phyloP scores from a whole-genome alignment of 2,888 invertebrate genomes.

The Cerastis rubricosa region DNA sequence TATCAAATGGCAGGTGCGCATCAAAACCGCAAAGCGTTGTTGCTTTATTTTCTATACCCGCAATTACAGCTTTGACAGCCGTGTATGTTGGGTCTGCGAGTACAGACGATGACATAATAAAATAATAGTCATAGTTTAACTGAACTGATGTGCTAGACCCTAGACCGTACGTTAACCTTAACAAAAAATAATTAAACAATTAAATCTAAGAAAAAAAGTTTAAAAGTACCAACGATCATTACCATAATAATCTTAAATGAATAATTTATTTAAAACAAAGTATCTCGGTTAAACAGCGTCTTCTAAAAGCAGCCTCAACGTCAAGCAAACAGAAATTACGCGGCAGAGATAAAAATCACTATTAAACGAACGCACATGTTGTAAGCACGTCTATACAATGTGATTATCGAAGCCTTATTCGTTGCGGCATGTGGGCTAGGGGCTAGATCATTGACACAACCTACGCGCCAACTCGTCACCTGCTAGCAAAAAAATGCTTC shows the following conservation, averaged over 20 bases:
- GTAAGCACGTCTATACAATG: constrained; percentile 79
- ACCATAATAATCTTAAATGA: constrained; percentile 33
- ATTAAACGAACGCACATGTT: constrained; percentile 69
- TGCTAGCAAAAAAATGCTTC: constrained; percentile 82
- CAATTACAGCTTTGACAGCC: constrained; percentile 89
- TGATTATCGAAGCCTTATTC: constrained; percentile 89
- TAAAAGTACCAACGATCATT: constrained; percentile 23
- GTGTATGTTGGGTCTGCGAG: constrained; percentile 75
- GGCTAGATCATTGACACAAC: constrained; percentile 90
- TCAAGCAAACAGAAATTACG: constrained; percentile 58
- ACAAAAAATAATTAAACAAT: constrained; percentile 7
- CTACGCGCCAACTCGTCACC: constrained; percentile 89
- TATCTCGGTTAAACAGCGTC: neutral
- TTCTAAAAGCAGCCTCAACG: constrained; percentile 34
- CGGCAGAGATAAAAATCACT: constrained; percentile 71
- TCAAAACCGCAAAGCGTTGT: constrained; percentile 74
- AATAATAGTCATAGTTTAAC: constrained; percentile 38
- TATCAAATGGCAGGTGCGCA: constrained; percentile 54
- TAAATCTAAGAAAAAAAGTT: neutral
- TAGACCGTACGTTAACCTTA: constrained; percentile 52
- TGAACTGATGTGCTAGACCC: constrained; percentile 17
- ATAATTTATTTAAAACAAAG: constrained; percentile 46
- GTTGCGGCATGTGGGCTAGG: constrained; percentile 89
- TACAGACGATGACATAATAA: constrained; percentile 80
- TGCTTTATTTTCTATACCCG: constrained; percentile 85